phyloP scores from a whole-genome alignment of 2,888 invertebrate genomes.

The Epirrita christyi region DNA sequence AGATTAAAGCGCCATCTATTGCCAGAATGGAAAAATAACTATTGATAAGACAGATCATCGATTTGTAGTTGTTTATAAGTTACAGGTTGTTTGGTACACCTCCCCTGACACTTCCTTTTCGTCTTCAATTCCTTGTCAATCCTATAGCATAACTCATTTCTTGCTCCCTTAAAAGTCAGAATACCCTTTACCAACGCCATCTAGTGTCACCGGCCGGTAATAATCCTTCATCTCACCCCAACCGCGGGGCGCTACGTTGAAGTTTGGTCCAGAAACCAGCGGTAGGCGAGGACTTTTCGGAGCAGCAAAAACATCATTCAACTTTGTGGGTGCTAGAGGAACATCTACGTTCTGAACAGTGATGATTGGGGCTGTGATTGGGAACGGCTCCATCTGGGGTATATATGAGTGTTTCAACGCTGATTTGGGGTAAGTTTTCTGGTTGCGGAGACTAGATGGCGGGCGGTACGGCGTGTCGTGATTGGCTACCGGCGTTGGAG shows the following conservation, averaged over 20 bases:
- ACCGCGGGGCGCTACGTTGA: conserved; percentile 93
- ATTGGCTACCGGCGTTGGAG: conserved; percentile 74
- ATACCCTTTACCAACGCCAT: conserved; percentile 79
- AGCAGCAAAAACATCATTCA: conserved; percentile 78
- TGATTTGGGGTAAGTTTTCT: conserved; percentile 78
- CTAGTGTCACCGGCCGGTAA: conserved; percentile 90
- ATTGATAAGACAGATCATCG: background rate
- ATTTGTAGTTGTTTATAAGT: background rate
- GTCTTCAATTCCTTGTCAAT: conserved; percentile 12
- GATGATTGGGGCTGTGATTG: conserved; percentile 59
- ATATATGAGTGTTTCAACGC: conserved; percentile 68
- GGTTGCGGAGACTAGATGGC: conserved; percentile 75
- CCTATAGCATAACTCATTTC: background rate
- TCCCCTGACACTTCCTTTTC: conserved; percentile 7
- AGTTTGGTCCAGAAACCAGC: conserved; percentile 85
- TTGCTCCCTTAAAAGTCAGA: conserved; percentile 76
- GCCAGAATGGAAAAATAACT: background rate
- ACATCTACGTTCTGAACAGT: conserved; percentile 64
- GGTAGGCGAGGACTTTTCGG: conserved; percentile 73
- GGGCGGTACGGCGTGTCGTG: conserved; percentile 82
- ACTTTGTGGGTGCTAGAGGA: conserved; percentile 74
- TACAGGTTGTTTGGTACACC: background rate
- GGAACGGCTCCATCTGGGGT: conserved; percentile 82
- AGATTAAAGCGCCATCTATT: conserved; percentile 1
- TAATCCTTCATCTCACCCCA: conserved; percentile 89